Evolutionary conservation across 2,797 vertebrate species (phyloP).

Genomic region (Hypotaenidia okinawae): DNA sequence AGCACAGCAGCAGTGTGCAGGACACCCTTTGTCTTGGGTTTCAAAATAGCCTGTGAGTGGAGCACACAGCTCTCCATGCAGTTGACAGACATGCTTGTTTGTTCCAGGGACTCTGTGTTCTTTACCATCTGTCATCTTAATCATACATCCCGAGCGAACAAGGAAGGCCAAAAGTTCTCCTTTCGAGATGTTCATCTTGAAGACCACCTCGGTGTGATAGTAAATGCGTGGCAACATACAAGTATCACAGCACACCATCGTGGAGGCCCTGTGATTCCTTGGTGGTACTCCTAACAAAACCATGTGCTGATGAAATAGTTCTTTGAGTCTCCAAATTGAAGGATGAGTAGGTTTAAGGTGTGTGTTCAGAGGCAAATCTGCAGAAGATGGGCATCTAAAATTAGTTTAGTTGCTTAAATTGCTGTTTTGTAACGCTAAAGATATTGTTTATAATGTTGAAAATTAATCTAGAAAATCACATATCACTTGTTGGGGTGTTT

Average conservation of each 20-base stretch:
- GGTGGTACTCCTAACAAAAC: not conserved
- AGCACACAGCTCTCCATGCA: not conserved
- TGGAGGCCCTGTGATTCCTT: not conserved
- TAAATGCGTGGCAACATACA: not conserved
- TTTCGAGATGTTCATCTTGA: not conserved
- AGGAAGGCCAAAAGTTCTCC: not conserved
- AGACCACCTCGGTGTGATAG: not conserved
- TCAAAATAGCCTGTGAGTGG: not conserved
- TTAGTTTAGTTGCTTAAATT: conserved; percentile 52
- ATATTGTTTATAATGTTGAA: not conserved
- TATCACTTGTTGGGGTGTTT: not conserved
- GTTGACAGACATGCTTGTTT: not conserved
- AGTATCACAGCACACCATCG: not conserved
- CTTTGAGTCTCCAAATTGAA: conserved; percentile 3
- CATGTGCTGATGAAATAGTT: conserved; percentile 47
- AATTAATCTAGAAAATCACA: conserved; percentile 3
- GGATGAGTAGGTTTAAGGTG: not conserved
- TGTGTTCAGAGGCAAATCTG: conserved; percentile 41
- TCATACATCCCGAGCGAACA: not conserved
- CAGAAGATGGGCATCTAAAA: conserved; percentile 31
- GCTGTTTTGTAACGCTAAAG: conserved; percentile 36
- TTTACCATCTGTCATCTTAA: not conserved
- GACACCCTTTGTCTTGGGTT: not conserved
- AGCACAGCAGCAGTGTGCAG: not conserved
- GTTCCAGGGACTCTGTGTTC: not conserved